Percentiles rank a stretch among this genome's conserved stretches.
These are phyloP conservation scores for Drosophila rufa DNA, from an alignment of 1,140 invertebrate genomes.

Conservation along the genomic window DNA sequence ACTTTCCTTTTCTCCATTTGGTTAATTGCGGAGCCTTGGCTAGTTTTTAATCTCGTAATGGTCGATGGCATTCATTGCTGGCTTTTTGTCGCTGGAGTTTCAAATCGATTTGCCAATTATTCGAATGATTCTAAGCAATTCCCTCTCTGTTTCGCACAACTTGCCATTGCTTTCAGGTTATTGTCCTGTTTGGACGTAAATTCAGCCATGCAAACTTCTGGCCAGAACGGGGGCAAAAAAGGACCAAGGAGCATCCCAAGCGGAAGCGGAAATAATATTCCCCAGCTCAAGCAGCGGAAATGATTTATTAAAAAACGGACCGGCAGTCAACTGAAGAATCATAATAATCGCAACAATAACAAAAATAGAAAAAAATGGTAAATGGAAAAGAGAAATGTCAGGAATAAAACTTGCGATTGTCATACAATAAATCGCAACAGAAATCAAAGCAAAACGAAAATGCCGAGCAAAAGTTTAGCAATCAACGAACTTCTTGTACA, in stretches of 20 bases:
- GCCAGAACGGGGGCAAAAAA: constrained; percentile 2
- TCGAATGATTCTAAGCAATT: constrained; percentile 27
- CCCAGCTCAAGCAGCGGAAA: constrained; percentile 74
- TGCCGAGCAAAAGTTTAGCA: background rate
- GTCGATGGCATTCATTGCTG: constrained; percentile 24
- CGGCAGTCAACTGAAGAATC: constrained; percentile 46
- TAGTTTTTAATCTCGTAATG: constrained; percentile 75
- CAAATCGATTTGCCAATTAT: constrained; percentile 59
- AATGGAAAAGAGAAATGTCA: constrained; percentile 45
- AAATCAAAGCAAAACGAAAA: constrained; percentile 61
- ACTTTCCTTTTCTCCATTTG: constrained; percentile 32
- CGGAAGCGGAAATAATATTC: constrained; percentile 69
- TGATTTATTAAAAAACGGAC: constrained; percentile 78
- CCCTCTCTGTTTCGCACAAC: background rate
- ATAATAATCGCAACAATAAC: constrained; percentile 34
- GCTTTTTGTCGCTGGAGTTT: constrained; percentile 22
- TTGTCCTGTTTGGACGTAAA: constrained; percentile 17
- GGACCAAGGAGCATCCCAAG: constrained; percentile 8
- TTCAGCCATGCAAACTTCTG: constrained; percentile 53
- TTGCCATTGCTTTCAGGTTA: constrained; percentile 8
- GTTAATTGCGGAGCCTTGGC: constrained; percentile 42
- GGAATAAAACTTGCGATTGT: constrained; percentile 72
- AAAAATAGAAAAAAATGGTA: constrained; percentile 13
- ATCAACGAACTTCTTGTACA: constrained; percentile 23
- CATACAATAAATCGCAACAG: constrained; percentile 69